These are phyloP conservation scores for Sebastes steindachneri DNA, from an alignment of 2,797 vertebrate species.

Conservation along the genomic window DNA sequence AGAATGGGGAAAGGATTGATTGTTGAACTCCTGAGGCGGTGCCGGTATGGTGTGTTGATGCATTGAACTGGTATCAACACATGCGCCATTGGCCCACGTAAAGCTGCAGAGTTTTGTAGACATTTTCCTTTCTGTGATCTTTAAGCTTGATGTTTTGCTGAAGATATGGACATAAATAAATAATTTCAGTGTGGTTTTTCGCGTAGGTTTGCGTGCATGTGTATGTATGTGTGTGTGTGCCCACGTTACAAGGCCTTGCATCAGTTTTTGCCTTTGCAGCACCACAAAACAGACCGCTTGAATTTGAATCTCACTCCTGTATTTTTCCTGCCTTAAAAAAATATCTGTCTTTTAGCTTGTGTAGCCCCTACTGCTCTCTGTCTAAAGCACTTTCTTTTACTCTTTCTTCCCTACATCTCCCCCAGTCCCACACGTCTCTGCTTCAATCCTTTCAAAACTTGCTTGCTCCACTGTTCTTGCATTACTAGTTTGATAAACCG, in stretches of 20 bases:
- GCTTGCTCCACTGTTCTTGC: constrained; percentile 36
- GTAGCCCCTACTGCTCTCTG: constrained; percentile 26
- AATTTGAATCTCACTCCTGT: constrained; percentile 45
- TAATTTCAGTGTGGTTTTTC: neutral
- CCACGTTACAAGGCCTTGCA: constrained; percentile 66
- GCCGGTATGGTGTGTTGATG: neutral
- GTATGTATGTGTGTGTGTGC: neutral
- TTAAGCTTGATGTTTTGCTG: constrained; percentile 40
- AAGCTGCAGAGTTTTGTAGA: constrained; percentile 28
- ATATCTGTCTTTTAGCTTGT: constrained; percentile 29
- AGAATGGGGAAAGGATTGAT: neutral
- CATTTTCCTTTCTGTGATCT: constrained; percentile 38
- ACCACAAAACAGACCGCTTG: constrained; percentile 51
- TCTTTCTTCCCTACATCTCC: constrained; percentile 10
- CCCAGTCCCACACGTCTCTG: constrained; percentile 18
- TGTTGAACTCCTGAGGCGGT: neutral
- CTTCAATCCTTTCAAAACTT: constrained; percentile 42
- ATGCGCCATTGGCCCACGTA: neutral
- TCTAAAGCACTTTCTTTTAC: constrained; percentile 45
- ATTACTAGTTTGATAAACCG: constrained; percentile 37
- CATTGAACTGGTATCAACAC: constrained; percentile 30
- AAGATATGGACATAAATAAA: constrained; percentile 43
- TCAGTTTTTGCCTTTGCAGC: constrained; percentile 63
- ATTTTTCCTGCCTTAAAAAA: constrained; percentile 53
- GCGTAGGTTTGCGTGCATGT: constrained; percentile 5